Evolutionary conservation across 2,797 vertebrate genomes (phyloP), one percentile per base, ranked within the genome.

Genomic region (Erpetoichthys calabaricus): DNA sequence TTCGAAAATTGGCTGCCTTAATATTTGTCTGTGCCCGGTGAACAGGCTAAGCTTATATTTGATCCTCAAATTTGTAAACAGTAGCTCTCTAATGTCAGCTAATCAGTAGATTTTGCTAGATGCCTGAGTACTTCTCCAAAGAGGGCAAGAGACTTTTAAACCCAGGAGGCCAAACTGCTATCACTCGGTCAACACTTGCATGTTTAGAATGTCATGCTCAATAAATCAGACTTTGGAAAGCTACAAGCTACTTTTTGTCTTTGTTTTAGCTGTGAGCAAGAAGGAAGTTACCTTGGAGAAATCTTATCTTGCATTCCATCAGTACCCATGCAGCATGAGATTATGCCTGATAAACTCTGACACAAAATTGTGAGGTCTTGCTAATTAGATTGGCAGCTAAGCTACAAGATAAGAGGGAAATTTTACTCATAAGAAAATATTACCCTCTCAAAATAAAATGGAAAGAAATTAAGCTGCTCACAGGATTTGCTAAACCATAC

Each of bases 141-240:
- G 66, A 73, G 63, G 59, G 60, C 60, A 55, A 0, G 45, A 59
- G 55, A 57, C 61, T 67, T 60, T 55, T 64, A 65, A 73, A 68
- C 72, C 75, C 73, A 71, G 64, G 65, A 63, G 74, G 80, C 70
- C 60, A 61, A 59, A 65, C 70, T 76, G 71, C 69, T 76, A 80
- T 76, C 77, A 69, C 58, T 70, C 65, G 76, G 74, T 84, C 80
- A 88, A 81, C 70, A 70, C 75, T 72, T 78, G 72, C 67, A 67
- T 78, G 68, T 71, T 75, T 68, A 65, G 67, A 78, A 73, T 75
- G 80, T 86, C 82, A 85, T 71, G 84, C 72, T 84, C 78, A 82
- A 83, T 88, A 84, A 84, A 83, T 84, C 74, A 77, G 67, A 79
- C 79, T 79, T 63, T 64, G 55, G 58, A 53, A 25, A 56, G 49